A percentile compares a stretch with the other conserved stretches of the same genome.
These are phyloP conservation scores for Tragelaphus imberbis DNA, from an alignment of 2,113 vertebrate genomes.

Conservation along the genomic window DNA sequence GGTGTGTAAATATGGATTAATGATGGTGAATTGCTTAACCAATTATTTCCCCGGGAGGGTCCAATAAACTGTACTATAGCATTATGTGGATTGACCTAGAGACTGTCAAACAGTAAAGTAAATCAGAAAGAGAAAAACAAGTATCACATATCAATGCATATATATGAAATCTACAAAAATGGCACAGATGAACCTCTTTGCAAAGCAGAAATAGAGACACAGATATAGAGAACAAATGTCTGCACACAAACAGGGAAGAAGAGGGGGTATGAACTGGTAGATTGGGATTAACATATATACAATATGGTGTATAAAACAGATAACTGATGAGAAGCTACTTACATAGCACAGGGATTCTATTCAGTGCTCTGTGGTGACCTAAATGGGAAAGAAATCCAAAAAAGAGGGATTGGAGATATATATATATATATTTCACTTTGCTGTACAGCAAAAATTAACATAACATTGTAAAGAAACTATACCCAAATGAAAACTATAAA, in stretches of 20 bases:
- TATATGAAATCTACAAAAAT: neutral
- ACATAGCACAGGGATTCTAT: neutral
- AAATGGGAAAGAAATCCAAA: neutral
- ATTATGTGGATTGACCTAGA: neutral
- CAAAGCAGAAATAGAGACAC: neutral
- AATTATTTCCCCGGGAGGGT: neutral
- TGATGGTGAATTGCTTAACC: neutral
- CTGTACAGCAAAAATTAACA: neutral
- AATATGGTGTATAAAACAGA: neutral
- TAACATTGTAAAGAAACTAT: neutral
- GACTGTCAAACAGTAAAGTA: neutral
- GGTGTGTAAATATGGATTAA: neutral
- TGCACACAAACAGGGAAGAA: neutral
- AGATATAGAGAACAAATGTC: neutral
- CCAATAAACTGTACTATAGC: neutral
- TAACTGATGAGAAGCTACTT: neutral
- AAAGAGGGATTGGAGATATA: neutral
- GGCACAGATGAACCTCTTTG: neutral
- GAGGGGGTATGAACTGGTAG: neutral
- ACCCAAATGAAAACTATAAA: neutral
- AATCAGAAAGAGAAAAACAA: neutral
- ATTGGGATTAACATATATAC: neutral
- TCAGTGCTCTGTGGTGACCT: neutral
- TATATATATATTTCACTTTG: neutral
- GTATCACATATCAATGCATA: neutral